Evolutionary conservation across 1,140 invertebrate genomes (phyloP).

Genomic region (Drosophila setifemur): DNA sequence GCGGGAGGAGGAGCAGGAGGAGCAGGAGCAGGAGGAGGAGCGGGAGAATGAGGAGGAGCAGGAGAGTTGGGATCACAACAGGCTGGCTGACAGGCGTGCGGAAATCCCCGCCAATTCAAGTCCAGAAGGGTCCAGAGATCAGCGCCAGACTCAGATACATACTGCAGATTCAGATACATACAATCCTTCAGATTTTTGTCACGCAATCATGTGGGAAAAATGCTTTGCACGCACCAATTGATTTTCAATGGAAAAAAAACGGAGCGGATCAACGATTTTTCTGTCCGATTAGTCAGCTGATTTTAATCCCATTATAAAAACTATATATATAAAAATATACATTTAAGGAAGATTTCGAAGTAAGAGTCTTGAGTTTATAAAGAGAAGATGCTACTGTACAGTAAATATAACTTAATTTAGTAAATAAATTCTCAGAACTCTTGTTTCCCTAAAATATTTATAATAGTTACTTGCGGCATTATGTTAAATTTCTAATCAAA

Average conservation of each 20-base stretch:
- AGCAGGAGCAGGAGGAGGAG: neutral
- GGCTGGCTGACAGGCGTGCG: conserved; percentile 55
- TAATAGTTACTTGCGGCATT: too few species aligned
- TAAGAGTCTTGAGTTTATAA: neutral
- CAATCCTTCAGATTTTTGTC: conserved; percentile 8
- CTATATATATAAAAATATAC: neutral
- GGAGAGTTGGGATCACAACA: conserved; percentile 1
- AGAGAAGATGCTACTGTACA: too few species aligned
- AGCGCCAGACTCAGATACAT: conserved; percentile 13
- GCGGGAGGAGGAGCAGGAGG: neutral
- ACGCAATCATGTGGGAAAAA: conserved; percentile 17
- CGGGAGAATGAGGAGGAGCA: neutral
- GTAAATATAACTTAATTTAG: too few species aligned
- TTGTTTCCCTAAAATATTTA: too few species aligned
- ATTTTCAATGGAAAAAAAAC: neutral
- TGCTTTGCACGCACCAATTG: conserved; percentile 8
- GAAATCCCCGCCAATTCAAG: conserved; percentile 12
- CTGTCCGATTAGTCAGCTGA: neutral
- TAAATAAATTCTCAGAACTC: too few species aligned
- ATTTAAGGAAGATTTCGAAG: neutral
- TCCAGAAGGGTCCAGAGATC: neutral
- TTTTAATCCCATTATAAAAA: neutral
- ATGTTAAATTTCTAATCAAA: too few species aligned
- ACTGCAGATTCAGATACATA: neutral
- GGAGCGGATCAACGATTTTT: neutral